These are phyloP conservation scores for Sinelater perroti DNA, from an alignment of 2,888 invertebrate species.

Conservation along the genomic window DNA sequence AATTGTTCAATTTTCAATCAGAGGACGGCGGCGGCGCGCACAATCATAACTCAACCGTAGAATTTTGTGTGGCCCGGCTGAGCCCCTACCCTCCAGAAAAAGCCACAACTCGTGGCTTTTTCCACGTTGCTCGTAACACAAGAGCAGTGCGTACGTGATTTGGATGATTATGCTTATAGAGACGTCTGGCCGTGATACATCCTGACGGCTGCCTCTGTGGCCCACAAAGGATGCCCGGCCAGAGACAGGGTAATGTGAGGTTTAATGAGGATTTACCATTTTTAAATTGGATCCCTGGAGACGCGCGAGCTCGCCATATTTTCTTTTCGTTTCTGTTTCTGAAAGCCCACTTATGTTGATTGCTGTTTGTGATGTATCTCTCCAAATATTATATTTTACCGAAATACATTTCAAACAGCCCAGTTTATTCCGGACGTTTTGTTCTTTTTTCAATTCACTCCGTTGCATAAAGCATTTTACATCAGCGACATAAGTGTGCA, in stretches of 20 bases:
- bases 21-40: slow-evolving; percentile 18
- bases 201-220: slow-evolving; percentile 21
- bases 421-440: slow-evolving; percentile 15
- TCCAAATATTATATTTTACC: slow-evolving; percentile 15
- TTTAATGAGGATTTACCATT: slow-evolving; percentile 47
- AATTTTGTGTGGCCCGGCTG: background rate
- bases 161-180: slow-evolving; percentile 29
- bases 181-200: slow-evolving; percentile 30
- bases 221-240: slow-evolving; percentile 21
- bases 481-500: too few relatives aligned
- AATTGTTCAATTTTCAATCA: slow-evolving; percentile 20
- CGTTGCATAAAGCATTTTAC: too few relatives aligned
- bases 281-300: slow-evolving; percentile 46
- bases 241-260: slow-evolving; percentile 27
- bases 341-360: slow-evolving; percentile 25
- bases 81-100: background rate
- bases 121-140: slow-evolving; percentile 23
- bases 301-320: slow-evolving; percentile 13
- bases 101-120: slow-evolving; percentile 13
- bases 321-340: slow-evolving; percentile 14
- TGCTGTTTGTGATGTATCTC: slow-evolving; percentile 26
- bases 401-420: slow-evolving; percentile 18
- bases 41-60: slow-evolving; percentile 22
- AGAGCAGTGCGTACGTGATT: slow-evolving; percentile 30
- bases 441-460: slow-evolving; percentile 16